Evolutionary conservation across 2,797 vertebrate species (phyloP).

Genomic region (Phylloscopus collybita): DNA sequence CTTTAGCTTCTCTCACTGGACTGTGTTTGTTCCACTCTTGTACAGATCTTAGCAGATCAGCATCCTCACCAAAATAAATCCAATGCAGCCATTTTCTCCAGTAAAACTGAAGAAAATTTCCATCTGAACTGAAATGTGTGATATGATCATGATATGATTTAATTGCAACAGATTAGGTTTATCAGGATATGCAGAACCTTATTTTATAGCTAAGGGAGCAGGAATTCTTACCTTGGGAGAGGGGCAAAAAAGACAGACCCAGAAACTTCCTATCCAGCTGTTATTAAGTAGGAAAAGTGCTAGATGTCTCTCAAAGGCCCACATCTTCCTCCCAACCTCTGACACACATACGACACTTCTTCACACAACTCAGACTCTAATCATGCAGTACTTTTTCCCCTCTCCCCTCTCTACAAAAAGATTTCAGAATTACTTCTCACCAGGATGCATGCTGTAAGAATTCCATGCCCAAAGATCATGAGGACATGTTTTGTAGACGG

Average conservation of each 20-base stretch:
- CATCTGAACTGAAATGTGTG: not conserved
- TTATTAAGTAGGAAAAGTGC: not conserved
- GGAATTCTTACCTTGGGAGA: not conserved
- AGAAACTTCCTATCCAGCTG: not conserved
- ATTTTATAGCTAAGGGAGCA: not conserved
- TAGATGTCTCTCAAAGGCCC: not conserved
- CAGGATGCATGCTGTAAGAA: not conserved
- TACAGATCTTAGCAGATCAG: not conserved
- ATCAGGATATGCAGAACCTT: not conserved
- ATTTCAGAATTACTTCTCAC: not conserved
- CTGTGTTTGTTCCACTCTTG: not conserved
- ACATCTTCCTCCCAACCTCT: not conserved
- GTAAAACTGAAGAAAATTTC: not conserved
- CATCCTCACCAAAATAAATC: not conserved
- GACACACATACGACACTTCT: not conserved
- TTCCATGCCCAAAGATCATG: not conserved
- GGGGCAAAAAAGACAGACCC: not conserved
- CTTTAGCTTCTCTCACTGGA: not conserved
- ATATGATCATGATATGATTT: not conserved
- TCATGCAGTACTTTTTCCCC: rapidly evolving
- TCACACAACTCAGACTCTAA: not conserved
- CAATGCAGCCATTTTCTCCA: not conserved
- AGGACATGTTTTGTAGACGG: not conserved
- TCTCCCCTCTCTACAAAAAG: not conserved
- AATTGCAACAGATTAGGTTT: not conserved